A percentile compares a stretch with the other conserved stretches of the same genome.
These are phyloP conservation scores for Acridotheres tristis DNA, from an alignment of 2,797 vertebrate genomes.

Conservation along the genomic window DNA sequence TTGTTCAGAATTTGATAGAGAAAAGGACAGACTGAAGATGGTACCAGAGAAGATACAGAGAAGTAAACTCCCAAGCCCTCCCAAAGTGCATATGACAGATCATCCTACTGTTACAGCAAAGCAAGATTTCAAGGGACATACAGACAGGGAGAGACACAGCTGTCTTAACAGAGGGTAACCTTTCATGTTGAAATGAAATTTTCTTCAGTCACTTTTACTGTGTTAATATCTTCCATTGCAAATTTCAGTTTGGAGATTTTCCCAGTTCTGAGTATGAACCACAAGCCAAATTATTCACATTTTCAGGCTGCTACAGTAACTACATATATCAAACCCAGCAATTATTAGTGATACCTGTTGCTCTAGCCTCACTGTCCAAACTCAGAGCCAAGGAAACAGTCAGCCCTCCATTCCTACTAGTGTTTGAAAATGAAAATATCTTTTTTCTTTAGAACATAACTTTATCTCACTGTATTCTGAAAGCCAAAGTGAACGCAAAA, in stretches of 20 bases:
- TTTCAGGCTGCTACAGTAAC: not conserved
- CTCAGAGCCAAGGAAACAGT: not conserved
- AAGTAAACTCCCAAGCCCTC: not conserved
- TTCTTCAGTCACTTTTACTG: not conserved
- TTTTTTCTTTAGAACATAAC: not conserved
- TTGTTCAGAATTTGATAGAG: not conserved
- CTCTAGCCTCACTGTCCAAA: not conserved
- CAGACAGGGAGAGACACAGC: not conserved
- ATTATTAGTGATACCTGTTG: not conserved
- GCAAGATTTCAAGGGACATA: not conserved
- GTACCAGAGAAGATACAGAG: not conserved
- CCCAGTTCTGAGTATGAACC: not conserved
- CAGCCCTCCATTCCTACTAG: not conserved
- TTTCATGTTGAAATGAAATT: not conserved
- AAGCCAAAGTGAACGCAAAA: not conserved
- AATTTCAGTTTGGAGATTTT: conserved; percentile 45
- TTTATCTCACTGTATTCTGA: not conserved
- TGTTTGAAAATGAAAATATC: not conserved
- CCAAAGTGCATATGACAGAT: not conserved
- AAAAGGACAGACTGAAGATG: not conserved
- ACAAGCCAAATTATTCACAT: conserved; percentile 20
- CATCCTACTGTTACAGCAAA: not conserved
- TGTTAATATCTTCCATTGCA: not conserved
- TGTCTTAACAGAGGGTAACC: not conserved
- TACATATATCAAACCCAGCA: not conserved